Evolutionary conservation across 1,140 invertebrate species (phyloP), one percentile per base, ranked within the genome.

Genomic region (Magallana gigas): DNA sequence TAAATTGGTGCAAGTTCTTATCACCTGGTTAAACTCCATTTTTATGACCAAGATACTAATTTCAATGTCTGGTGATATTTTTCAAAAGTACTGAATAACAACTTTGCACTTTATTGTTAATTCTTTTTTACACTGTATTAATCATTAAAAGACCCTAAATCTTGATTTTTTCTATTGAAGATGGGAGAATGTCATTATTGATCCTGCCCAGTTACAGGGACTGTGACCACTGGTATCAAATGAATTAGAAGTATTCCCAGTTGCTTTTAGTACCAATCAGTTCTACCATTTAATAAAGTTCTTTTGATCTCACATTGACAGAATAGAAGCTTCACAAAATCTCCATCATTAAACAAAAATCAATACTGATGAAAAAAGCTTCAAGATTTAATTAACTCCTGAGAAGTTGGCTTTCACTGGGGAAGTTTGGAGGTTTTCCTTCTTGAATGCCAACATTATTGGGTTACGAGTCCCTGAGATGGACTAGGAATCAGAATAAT

Each of bases 361-460:
- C 68, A 23, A 76, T 76, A 76, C 29, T 36, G 68, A 76, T 76
- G 68, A 76, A 76, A 76, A 76, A 76, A 76, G 18, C 68, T 76
- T 76, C 68, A 76, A 76, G 68, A 76, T 76, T 76, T 76, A 76
- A 76, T 76, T 76, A 76, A 76, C 68, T 76, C 68, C 23, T 76
- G 68, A 23, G 14, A 76, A 76, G 23, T 76, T 76, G 68, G 68
- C 68, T 76, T 76, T 76, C 68, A 76, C 68, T 76, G 23, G 23
- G 23, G 36, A 76, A 76, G 68, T 12, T 29, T 76, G 23, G 5
- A 29, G 68, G 68, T 76, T 76, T 76, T 76, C 36, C 68, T 76
- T 76, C 23, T 76, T 76, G 68, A 36, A 76, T 23, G 68, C 68
- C 23, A 23, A 29, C 68, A 76, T 76, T 76, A 76, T 76, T 76